A percentile compares a stretch with the other conserved stretches of the same genome.
phyloP scores from a whole-genome alignment of 2,113 vertebrate genomes.

The Cynopterus brachyotis region DNA sequence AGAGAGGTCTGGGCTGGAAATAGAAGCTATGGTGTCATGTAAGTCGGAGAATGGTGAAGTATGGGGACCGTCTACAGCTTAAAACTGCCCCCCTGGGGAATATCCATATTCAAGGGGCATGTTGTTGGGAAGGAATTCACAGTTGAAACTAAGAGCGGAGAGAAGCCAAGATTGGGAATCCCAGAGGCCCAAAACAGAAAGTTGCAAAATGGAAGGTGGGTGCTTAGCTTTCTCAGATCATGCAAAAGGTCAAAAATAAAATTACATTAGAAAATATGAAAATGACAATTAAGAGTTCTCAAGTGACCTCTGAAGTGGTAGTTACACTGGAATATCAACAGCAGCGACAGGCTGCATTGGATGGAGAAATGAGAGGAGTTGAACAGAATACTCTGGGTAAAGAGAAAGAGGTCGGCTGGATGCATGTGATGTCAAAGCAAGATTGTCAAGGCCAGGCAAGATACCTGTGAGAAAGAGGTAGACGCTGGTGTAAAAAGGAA shows the following conservation, averaged over 20 bases:
- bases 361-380: neutral
- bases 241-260: conserved; percentile 46
- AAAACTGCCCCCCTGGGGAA: neutral
- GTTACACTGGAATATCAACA: neutral
- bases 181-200: neutral
- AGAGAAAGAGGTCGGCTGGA: neutral
- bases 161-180: neutral
- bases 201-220: neutral
- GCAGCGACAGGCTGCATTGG: rapidly evolving
- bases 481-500: neutral
- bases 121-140: neutral
- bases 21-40: neutral
- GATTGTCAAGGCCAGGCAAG: neutral
- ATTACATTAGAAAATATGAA: conserved; percentile 2
- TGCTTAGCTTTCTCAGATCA: conserved; percentile 38
- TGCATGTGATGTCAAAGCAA: neutral
- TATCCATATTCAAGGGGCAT: neutral
- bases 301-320: conserved; percentile 4
- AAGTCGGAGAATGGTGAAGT: neutral
- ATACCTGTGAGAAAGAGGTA: neutral
- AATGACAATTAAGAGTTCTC: conserved; percentile 26
- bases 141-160: neutral
- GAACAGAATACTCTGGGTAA: neutral
- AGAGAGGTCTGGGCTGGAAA: neutral
- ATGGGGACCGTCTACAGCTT: neutral